Conservation (phyloP, 2,888 invertebrate genomes). For the Mycalesis mineus region DNA sequence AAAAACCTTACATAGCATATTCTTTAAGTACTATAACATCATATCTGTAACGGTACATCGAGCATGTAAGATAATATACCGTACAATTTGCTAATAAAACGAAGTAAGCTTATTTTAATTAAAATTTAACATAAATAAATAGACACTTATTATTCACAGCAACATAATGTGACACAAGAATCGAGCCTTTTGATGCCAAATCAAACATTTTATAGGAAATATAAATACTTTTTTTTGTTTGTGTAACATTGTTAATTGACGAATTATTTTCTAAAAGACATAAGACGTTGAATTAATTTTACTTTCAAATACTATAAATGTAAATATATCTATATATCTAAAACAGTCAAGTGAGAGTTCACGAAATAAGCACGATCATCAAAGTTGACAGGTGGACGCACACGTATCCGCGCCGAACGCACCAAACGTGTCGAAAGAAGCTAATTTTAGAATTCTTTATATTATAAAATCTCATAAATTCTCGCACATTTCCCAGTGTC, state of each 20-base stretch:
- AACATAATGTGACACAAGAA: background rate
- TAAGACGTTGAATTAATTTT: background rate
- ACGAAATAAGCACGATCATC: background rate
- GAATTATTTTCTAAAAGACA: background rate
- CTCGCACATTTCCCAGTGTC: too few species aligned
- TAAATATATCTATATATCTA: background rate
- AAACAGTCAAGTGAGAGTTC: background rate
- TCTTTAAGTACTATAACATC: too few species aligned
- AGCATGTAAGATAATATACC: too few species aligned
- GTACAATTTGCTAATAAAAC: background rate
- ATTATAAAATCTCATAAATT: too few species aligned
- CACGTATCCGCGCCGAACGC: too few species aligned
- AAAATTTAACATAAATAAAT: background rate
- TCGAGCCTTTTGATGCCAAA: slow-evolving; percentile 26
- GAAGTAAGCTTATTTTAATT: background rate
- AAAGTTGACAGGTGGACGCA: too few species aligned
- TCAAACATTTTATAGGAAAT: background rate
- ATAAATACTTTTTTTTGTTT: background rate
- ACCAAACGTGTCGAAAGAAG: too few species aligned
- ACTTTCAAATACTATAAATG: background rate
- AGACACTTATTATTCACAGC: slow-evolving; percentile 14
- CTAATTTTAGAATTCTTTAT: too few species aligned
- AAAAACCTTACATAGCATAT: too few species aligned
- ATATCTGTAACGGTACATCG: too few species aligned
- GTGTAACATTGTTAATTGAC: slow-evolving; percentile 3